Percentiles rank a stretch among this genome's conserved stretches.
Evolutionary conservation across 1,140 invertebrate species (phyloP).

Genomic region (Drosophila kohkoa): DNA sequence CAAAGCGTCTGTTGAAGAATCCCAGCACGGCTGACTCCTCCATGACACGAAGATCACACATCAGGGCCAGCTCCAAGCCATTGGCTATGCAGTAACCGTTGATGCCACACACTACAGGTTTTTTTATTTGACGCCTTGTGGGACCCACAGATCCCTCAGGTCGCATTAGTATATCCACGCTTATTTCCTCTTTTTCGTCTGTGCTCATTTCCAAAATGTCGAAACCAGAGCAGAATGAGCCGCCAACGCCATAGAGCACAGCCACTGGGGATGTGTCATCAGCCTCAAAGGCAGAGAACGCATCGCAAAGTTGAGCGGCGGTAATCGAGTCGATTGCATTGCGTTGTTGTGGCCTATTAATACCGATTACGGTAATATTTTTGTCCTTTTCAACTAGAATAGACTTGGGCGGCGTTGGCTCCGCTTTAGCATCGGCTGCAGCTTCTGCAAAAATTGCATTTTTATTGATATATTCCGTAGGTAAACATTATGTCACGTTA

Average conservation of each 20-base stretch:
- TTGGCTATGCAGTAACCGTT: conserved; percentile 95
- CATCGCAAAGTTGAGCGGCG: conserved; percentile 88
- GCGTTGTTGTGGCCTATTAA: conserved; percentile 92
- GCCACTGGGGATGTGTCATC: conserved; percentile 89
- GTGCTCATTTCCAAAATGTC: conserved; percentile 90
- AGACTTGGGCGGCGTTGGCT: conserved; percentile 31
- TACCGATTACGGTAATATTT: conserved; percentile 91
- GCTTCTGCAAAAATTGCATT: conserved; percentile 35
- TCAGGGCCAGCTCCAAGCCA: conserved; percentile 95
- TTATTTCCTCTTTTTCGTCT: conserved; percentile 70
- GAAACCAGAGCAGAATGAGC: conserved; percentile 96
- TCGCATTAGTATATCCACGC: conserved; percentile 77
- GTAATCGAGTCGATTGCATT: conserved; percentile 92
- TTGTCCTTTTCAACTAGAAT: conserved; percentile 85
- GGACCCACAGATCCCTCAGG: conserved; percentile 86
- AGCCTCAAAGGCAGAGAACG: conserved; percentile 92
- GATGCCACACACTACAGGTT: conserved; percentile 94
- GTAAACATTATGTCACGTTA: conserved; percentile 61
- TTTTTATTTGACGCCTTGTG: conserved; percentile 89
- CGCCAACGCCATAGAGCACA: conserved; percentile 94
- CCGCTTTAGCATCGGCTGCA: conserved; percentile 25
- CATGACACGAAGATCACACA: conserved; percentile 95
- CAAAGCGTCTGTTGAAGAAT: conserved; percentile 93
- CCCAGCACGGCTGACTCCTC: conserved; percentile 94
- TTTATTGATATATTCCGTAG: neutral